Percentiles rank a stretch among this genome's conserved stretches.
Conservation (phyloP, 2,888 invertebrate genomes). For the Acronicta alni region DNA sequence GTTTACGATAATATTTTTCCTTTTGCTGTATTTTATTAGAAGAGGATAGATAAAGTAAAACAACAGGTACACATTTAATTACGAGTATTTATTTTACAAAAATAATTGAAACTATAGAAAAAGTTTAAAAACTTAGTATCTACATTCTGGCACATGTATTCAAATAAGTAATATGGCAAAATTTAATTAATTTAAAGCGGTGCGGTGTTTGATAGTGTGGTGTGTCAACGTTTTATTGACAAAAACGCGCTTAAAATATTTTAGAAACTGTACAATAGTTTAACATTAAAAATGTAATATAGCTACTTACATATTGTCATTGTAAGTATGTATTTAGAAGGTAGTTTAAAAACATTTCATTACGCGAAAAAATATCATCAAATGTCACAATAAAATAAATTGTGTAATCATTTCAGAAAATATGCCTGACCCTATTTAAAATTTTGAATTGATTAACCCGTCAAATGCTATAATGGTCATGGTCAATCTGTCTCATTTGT, state of each 20-base stretch:
- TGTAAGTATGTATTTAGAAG: no score
- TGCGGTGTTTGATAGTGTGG: neutral
- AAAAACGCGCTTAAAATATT: constrained; percentile 46
- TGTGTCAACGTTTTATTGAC: constrained; percentile 2
- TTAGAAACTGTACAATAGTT: constrained; percentile 54
- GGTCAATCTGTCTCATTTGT: no score
- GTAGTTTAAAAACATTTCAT: no score
- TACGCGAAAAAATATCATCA: no score
- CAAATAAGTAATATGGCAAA: constrained; percentile 40
- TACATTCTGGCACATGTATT: constrained; percentile 50
- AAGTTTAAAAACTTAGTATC: constrained; percentile 33
- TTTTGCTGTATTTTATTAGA: no score
- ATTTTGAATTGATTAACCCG: no score
- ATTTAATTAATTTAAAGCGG: constrained; percentile 2
- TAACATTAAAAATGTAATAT: neutral
- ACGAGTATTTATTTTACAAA: constrained; percentile 61
- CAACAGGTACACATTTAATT: constrained; percentile 22
- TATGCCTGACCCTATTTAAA: no score
- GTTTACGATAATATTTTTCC: no score
- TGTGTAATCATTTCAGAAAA: no score
- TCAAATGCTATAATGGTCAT: no score
- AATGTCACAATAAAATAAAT: no score
- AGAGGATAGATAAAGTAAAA: constrained; percentile 11
- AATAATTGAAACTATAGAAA: constrained; percentile 44
- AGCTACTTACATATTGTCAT: no score